phyloP scores from a whole-genome alignment of 2,113 vertebrate species.

The Podocnemis expansa region DNA sequence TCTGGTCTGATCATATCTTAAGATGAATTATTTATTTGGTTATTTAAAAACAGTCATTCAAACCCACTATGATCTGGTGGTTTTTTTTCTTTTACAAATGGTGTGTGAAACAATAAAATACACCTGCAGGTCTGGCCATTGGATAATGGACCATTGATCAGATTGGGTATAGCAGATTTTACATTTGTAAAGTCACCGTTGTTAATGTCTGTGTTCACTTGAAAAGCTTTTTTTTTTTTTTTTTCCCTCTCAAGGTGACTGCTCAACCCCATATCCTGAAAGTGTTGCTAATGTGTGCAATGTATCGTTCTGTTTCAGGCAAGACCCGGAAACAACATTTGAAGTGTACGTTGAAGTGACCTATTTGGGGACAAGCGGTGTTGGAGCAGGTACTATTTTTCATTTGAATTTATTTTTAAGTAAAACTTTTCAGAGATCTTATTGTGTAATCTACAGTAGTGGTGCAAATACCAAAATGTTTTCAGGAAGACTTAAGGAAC shows the following conservation, averaged over 20 bases:
- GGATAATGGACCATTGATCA: not conserved
- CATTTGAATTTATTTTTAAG: not conserved
- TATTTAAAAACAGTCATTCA: not conserved
- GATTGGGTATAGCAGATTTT: not conserved
- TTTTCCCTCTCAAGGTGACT: no score
- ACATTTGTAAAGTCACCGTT: not conserved
- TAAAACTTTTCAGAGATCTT: not conserved
- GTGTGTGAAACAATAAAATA: not conserved
- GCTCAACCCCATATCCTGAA: not conserved
- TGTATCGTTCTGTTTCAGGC: constrained; percentile 79
- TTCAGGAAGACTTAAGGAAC: not conserved
- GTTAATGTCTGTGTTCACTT: not conserved
- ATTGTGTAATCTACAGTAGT: not conserved
- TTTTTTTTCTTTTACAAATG: not conserved
- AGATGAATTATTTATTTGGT: not conserved
- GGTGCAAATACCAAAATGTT: not conserved
- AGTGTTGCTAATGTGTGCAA: not conserved
- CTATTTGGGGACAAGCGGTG: constrained; percentile 78
- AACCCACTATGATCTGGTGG: not conserved
- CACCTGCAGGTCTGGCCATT: not conserved
- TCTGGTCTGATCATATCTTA: not conserved
- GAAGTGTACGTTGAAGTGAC: constrained; percentile 93
- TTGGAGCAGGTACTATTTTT: constrained; percentile 82
- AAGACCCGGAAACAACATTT: constrained; percentile 92
- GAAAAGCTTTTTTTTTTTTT: not conserved